Conservation (phyloP, 1,140 invertebrate genomes). For the Anoplolepis gracilipes region DNA sequence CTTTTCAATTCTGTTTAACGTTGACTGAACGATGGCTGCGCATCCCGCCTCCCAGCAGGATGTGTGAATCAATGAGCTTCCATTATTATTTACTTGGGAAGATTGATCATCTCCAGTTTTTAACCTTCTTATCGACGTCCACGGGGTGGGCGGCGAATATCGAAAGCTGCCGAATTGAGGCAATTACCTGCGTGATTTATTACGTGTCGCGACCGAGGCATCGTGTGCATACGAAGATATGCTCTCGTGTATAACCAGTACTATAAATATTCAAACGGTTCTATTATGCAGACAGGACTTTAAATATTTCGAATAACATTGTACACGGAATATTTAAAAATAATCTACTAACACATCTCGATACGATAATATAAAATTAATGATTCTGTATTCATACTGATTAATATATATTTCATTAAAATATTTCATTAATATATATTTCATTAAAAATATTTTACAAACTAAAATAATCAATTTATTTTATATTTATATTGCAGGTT, state of each 20-base stretch:
- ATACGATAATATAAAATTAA: too few relatives aligned
- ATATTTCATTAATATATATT: neutral
- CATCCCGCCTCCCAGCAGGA: conserved; percentile 44
- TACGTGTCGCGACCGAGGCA: conserved; percentile 33
- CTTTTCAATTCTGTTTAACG: conserved; percentile 55
- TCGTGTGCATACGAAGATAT: neutral
- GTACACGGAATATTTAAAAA: too few relatives aligned
- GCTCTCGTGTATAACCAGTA: neutral
- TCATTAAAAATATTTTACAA: neutral
- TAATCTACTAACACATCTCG: too few relatives aligned
- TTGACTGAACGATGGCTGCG: conserved; percentile 48
- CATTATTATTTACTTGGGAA: conserved; percentile 69
- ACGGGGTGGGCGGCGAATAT: conserved; percentile 52
- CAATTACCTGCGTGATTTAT: conserved; percentile 57
- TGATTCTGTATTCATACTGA: too few relatives aligned
- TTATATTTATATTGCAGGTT: too few relatives aligned
- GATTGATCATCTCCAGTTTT: conserved; percentile 61
- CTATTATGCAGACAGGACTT: neutral
- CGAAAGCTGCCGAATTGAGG: conserved; percentile 64
- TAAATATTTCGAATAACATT: neutral
- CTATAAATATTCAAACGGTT: conserved; percentile 9
- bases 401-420: too few relatives aligned
- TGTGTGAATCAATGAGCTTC: conserved; percentile 62
- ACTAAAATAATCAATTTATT: neutral
- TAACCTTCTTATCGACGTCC: conserved; percentile 49